Base-by-base conservation (phyloP, 2,113 vertebrate species). In the Lepidiolamprologus cunningtoni region DNA sequence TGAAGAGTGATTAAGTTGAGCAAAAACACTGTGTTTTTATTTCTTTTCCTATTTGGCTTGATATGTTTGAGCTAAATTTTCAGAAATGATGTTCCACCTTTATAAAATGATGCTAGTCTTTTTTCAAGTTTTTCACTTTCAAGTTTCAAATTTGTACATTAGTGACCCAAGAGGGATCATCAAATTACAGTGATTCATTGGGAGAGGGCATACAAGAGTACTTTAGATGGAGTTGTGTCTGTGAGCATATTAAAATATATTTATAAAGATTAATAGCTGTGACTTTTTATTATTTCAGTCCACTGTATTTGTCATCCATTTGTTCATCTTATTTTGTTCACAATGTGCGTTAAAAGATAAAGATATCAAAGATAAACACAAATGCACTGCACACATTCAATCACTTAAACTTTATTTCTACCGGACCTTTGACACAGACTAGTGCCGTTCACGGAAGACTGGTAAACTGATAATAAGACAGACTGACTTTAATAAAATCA, bases 21-120 rank as follows among this genome's bases (percentile, higher is more conserved):
- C 16, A 31, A 50, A 35, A 35, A 11, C 31, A n/a, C 17, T 63
- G 58, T 63, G 58, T 63, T 63, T 63, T 63, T 63, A n/a, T 63
- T 35, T 35, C 0, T 63, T 63, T 63, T 35, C 16, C 71, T 37
- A 66, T 12, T 42, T 42, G 71, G 1, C 16, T 17, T 76, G 40
- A 73, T 73, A 26, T 47, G 16, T 50, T 76, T 47, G 42, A 76
- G 23, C 14, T 19, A 78, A 78, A 50, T 50, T 50, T 47, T 28
- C 42, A 47, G 71, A 76, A 76, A 76, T 76, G 6, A 76, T 19
- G 6, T 50, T 50, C 26, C 71, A 47, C 71, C 23, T 76, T 76
- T 50, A 31, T 0, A 50, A n/a, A 78, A 78, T 78, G 16, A 50
- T 31, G 9, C 42, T 50, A 11, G 4, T 19, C 26, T 50, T 50